Conservation (phyloP, 2,888 invertebrate genomes). For the Zaprionus bogoriensis region DNA sequence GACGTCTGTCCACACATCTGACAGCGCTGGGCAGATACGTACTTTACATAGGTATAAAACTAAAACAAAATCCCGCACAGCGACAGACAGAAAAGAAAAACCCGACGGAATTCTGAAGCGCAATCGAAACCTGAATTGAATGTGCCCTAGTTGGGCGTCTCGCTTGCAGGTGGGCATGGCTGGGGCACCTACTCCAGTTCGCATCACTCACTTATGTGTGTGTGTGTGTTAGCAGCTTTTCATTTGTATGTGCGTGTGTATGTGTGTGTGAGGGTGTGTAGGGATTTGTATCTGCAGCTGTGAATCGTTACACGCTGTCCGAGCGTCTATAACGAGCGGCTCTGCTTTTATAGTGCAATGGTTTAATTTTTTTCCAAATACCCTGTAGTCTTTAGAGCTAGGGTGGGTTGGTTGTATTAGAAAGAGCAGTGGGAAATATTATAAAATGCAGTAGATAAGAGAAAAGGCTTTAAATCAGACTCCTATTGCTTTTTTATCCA, state of each 20-base stretch:
- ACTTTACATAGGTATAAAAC: neutral
- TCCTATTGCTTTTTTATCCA: too few species aligned
- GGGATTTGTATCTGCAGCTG: slow-evolving; percentile 35
- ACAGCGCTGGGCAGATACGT: slow-evolving; percentile 4
- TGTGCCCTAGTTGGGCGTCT: slow-evolving; percentile 12
- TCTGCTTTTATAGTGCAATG: slow-evolving; percentile 28
- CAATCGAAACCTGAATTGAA: slow-evolving; percentile 53
- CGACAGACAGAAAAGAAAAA: neutral
- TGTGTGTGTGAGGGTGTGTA: slow-evolving; percentile 1
- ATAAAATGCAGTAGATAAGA: too few species aligned
- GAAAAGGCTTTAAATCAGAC: too few species aligned
- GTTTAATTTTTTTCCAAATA: slow-evolving; percentile 14
- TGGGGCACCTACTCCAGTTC: slow-evolving; percentile 11
- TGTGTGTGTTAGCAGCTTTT: slow-evolving; percentile 10
- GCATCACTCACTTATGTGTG: slow-evolving; percentile 19
- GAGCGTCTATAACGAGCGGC: slow-evolving; percentile 24
- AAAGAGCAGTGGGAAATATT: too few species aligned
- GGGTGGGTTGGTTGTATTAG: too few species aligned
- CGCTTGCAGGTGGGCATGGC: slow-evolving; percentile 28
- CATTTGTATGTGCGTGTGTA: slow-evolving; percentile 4
- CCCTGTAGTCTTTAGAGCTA: neutral
- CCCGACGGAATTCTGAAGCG: slow-evolving; percentile 39
- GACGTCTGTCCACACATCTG: slow-evolving; percentile 19
- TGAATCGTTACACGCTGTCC: slow-evolving; percentile 32
- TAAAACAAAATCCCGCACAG: neutral